Percentiles rank a stretch among this genome's conserved stretches.
Conservation (phyloP, 2,888 invertebrate species). For the Epinotia nisella region DNA sequence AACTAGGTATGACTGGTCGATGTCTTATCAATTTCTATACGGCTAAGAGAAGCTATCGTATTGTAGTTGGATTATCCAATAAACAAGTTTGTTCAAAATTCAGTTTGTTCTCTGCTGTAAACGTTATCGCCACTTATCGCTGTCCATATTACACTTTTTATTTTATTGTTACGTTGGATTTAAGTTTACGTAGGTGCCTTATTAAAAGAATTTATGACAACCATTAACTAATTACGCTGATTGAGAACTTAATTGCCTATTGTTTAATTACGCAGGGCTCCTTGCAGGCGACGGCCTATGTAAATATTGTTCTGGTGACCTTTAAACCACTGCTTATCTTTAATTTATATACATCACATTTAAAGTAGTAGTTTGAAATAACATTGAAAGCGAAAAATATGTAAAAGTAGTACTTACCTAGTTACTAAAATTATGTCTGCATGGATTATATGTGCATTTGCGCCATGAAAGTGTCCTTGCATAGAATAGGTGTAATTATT, state of each 20-base stretch:
- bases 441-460: background rate
- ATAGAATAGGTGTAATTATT: conserved; percentile 21
- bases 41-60: background rate
- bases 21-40: background rate
- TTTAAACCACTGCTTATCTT: conserved; percentile 16
- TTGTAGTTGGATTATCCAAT: background rate
- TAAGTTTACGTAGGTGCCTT: background rate
- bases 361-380: background rate
- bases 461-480: conserved; percentile 1
- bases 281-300: conserved; percentile 5
- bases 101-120: background rate
- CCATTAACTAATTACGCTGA: background rate
- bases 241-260: background rate
- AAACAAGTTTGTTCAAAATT: background rate
- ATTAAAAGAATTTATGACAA: too few species aligned
- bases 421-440: background rate
- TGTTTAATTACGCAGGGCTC: background rate
- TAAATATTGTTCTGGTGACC: conserved; percentile 19
- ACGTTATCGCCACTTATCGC: too few species aligned
- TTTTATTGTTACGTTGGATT: background rate
- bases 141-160: too few species aligned
- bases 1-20: background rate
- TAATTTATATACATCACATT: background rate
- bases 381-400: background rate
- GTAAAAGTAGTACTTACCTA: background rate